Evolutionary conservation across 2,797 vertebrate genomes (phyloP), one percentile per base, ranked within the genome.

Genomic region (Chiroxiphia lanceolata): DNA sequence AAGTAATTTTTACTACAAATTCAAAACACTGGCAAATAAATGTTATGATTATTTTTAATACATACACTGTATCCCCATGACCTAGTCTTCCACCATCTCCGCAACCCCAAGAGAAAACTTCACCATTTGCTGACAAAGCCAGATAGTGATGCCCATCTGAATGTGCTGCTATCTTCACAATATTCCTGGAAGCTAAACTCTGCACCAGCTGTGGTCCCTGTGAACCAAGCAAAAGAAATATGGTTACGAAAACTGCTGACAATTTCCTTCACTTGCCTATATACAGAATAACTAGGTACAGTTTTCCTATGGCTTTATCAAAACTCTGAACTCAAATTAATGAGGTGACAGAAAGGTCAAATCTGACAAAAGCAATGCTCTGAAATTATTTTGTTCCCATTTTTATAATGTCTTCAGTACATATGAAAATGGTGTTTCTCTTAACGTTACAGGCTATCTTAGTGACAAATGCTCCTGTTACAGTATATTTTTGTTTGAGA

Each of bases 61-160:
- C 99, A 85, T 98, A 99, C 99, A 99, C 98, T 13, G 99, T 99
- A 97, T 99, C 99, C 71, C 99, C 99, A 12, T 99, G 99, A 96
- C 99, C 99, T 27, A 99, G 98, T 70, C 99, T 98, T n/a, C 99
- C 99, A 29, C 99, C 99, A 51, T 99, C 99, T 45, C 99, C 99
- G 65, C 99, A 99, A 65, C 99, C 99, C 99, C 99, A 99, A 72
- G 99, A 99, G 94, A 99, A 99, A 91, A 99, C 99, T 97, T 99
- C 99, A 57, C 99, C 99, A 8, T 98, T 99, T 78, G 98, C 98
- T 13, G 99, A 99, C 96, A 99, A 97, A 59, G 99, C 99, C 95
- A 99, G 96, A 83, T 99, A 99, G 95, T 99, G 99, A 96, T 99
- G 99, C 10, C 99, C 99, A 71, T 99, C 99, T 31, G 99, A 99